These are phyloP conservation scores for Isurus oxyrinchus DNA, from an alignment of 2,113 vertebrate species.

Conservation along the genomic window DNA sequence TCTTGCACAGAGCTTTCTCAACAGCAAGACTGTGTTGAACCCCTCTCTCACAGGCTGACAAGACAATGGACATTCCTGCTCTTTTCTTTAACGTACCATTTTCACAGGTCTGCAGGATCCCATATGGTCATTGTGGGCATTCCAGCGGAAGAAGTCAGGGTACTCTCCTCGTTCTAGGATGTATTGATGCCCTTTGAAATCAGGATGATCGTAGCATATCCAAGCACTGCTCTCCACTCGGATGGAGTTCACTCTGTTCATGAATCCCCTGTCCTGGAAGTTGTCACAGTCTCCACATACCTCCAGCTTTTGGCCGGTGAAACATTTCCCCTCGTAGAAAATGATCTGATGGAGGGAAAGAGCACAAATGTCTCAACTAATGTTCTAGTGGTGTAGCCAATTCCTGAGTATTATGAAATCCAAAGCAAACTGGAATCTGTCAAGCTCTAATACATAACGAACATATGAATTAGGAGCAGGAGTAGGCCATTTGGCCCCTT, in stretches of 20 bases:
- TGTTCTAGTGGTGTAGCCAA: not conserved
- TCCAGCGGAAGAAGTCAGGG: conserved; percentile 79
- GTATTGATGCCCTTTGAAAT: conserved; percentile 82
- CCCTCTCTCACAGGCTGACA: not conserved
- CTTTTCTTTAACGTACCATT: conserved; percentile 64
- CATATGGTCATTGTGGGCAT: conserved; percentile 79
- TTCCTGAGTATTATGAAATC: not conserved
- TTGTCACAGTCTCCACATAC: conserved; percentile 76
- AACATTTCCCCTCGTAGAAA: conserved; percentile 80
- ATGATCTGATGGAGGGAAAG: conserved; percentile 59
- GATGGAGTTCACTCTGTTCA: conserved; percentile 83
- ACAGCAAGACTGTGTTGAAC: not conserved
- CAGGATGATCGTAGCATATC: conserved; percentile 77
- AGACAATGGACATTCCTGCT: not conserved
- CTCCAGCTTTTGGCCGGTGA: conserved; percentile 79
- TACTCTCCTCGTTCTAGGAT: conserved; percentile 80
- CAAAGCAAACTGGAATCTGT: not conserved
- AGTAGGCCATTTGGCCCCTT: too few relatives aligned
- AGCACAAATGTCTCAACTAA: not conserved
- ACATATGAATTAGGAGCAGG: too few relatives aligned
- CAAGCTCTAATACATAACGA: not conserved
- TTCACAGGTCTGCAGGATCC: conserved; percentile 79
- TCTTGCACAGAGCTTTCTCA: not conserved
- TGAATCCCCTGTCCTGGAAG: conserved; percentile 84
- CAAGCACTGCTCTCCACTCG: conserved; percentile 77